phyloP scores from a whole-genome alignment of 2,113 vertebrate genomes.

The Entelurus aequoreus region DNA sequence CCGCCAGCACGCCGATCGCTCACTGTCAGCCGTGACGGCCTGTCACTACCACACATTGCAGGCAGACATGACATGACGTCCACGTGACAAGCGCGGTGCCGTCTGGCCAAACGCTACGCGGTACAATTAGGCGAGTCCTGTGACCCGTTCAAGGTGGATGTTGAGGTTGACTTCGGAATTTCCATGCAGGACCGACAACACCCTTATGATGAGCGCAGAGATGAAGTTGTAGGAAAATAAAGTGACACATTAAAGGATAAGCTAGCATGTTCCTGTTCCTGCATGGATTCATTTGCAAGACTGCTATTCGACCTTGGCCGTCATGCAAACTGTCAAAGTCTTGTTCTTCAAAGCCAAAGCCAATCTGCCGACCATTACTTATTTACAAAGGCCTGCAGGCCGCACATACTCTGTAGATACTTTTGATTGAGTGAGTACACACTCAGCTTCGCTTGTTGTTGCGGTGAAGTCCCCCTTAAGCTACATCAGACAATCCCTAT shows the following conservation, averaged over 20 bases:
- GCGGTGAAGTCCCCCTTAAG: slow-evolving; percentile 81
- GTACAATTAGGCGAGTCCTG: slow-evolving; percentile 72
- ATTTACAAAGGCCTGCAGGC: slow-evolving; percentile 96
- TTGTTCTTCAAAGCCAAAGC: slow-evolving; percentile 95
- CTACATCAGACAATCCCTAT: slow-evolving; percentile 86
- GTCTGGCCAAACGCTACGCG: slow-evolving; percentile 71
- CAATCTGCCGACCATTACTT: slow-evolving; percentile 99
- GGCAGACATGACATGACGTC: slow-evolving; percentile 68
- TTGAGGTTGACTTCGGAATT: slow-evolving; percentile 65
- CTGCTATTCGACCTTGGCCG: not conserved
- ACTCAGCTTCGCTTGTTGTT: slow-evolving; percentile 82
- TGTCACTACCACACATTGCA: slow-evolving; percentile 68
- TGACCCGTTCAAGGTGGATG: slow-evolving; percentile 65
- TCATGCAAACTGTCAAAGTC: slow-evolving; percentile 92
- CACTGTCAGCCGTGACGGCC: slow-evolving; percentile 74
- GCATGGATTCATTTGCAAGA: slow-evolving; percentile 46
- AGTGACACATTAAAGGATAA: not conserved
- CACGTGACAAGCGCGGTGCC: slow-evolving; percentile 63
- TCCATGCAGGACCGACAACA: slow-evolving; percentile 30
- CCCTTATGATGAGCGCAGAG: not conserved
- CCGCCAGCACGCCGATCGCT: slow-evolving; percentile 74
- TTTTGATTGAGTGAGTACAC: slow-evolving; percentile 91
- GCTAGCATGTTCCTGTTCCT: not conserved
- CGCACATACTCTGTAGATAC: slow-evolving; percentile 87
- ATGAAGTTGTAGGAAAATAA: slow-evolving; percentile 45